phyloP scores from a whole-genome alignment of 1,140 invertebrate genomes.

The Zaprionus gabonicus region DNA sequence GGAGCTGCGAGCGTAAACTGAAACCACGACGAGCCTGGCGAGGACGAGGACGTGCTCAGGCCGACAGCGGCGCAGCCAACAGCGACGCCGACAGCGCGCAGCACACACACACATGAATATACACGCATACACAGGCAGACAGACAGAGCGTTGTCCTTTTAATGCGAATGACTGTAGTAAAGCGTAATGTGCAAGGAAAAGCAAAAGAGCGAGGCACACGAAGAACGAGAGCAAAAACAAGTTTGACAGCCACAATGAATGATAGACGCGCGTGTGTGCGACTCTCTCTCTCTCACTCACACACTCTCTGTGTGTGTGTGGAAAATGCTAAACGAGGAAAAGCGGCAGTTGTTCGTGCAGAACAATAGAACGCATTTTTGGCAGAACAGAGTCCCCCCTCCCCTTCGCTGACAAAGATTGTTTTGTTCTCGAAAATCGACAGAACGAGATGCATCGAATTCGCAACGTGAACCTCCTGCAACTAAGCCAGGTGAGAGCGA shows the following conservation, averaged over 20 bases:
- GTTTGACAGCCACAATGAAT: constrained; percentile 73
- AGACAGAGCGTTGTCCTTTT: constrained; percentile 79
- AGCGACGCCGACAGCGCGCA: constrained; percentile 25
- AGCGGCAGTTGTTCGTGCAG: constrained; percentile 62
- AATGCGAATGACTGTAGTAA: constrained; percentile 74
- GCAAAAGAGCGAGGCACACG: constrained; percentile 43
- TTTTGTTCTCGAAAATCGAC: constrained; percentile 34
- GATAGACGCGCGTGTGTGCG: constrained; percentile 12
- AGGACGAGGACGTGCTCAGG: constrained; percentile 40
- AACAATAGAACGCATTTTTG: constrained; percentile 61
- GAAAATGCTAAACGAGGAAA: constrained; percentile 65
- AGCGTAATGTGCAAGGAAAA: constrained; percentile 75
- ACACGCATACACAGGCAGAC: constrained; percentile 6
- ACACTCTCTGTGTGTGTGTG: constrained; percentile 3
- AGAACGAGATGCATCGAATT: constrained; percentile 72
- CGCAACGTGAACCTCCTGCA: constrained; percentile 32
- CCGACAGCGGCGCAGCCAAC: constrained; percentile 22
- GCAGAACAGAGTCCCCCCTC: not conserved
- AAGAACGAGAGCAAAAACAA: constrained; percentile 66
- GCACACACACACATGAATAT: constrained; percentile 11
- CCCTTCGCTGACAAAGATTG: constrained; percentile 11
- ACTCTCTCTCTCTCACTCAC: not conserved
- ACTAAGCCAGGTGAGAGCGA: not conserved
- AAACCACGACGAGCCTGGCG: constrained; percentile 59
- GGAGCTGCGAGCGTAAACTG: constrained; percentile 75